phyloP scores from a whole-genome alignment of 2,113 vertebrate genomes.

The Callithrix jacchus region DNA sequence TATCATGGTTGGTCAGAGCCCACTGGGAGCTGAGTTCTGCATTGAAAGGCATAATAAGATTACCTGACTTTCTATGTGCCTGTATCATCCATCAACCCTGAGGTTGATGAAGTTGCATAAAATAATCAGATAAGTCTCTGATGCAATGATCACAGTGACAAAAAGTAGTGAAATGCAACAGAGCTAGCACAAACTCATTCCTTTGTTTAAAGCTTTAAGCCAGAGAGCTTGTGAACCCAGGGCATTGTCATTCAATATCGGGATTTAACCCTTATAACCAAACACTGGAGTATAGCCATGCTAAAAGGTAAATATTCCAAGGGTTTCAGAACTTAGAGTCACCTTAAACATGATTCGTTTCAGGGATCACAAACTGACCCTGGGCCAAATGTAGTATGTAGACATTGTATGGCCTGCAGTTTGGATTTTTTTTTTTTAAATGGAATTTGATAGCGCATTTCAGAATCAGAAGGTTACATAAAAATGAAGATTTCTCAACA shows the following conservation, averaged over 20 bases:
- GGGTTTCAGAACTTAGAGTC: background rate
- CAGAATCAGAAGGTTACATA: background rate
- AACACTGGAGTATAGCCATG: background rate
- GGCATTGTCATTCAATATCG: background rate
- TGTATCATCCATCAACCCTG: background rate
- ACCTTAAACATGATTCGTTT: background rate
- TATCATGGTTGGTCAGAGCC: accelerated
- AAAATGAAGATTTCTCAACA: background rate
- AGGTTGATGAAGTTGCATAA: background rate
- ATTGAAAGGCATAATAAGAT: background rate
- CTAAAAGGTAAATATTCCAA: background rate
- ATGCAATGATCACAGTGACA: background rate
- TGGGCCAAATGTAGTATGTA: background rate
- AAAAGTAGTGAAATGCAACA: background rate
- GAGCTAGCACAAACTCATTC: background rate
- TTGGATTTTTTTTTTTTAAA: too few species aligned
- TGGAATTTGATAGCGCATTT: background rate
- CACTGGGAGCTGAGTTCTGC: background rate
- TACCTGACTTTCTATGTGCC: background rate
- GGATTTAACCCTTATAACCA: background rate
- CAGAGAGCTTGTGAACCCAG: background rate
- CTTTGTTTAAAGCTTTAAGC: background rate
- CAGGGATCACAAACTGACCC: background rate
- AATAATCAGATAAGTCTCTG: background rate
- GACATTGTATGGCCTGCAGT: background rate